phyloP scores from a whole-genome alignment of 2,888 invertebrate genomes.

The Protula sp. region DNA sequence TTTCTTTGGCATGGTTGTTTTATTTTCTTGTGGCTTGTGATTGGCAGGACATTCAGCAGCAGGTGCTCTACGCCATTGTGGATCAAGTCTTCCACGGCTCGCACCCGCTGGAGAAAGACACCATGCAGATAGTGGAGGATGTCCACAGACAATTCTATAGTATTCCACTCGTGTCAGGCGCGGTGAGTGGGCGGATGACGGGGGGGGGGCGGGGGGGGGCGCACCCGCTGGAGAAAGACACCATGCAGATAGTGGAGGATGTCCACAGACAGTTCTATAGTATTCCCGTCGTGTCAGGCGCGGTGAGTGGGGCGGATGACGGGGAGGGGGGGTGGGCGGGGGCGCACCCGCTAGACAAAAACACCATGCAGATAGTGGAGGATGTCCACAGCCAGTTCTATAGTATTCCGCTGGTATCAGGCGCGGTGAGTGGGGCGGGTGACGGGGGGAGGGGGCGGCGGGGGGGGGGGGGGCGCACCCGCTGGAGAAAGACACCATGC shows the following conservation, averaged over 20 bases:
- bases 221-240: conserved; percentile 56
- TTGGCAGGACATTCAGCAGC: conserved; percentile 43
- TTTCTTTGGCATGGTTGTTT: no score
- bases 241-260: conserved; percentile 70
- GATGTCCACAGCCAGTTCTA: conserved; percentile 78
- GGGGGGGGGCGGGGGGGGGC: no score
- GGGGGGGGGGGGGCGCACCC: conserved; percentile 63
- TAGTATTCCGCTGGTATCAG: conserved; percentile 76
- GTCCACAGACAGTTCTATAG: conserved; percentile 80
- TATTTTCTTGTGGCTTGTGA: no score
- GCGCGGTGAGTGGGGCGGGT: conserved; percentile 79
- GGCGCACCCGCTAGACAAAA: conserved; percentile 52
- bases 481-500: conserved; percentile 60
- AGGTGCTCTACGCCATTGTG: conserved; percentile 79
- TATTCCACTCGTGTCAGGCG: conserved; percentile 78
- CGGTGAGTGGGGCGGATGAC: conserved; percentile 63
- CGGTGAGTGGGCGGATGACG: conserved; percentile 58
- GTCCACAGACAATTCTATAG: conserved; percentile 80
- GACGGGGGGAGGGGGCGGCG: conserved; percentile 41
- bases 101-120: conserved; percentile 56
- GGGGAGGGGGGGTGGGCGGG: conserved; percentile 55
- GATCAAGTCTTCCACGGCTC: conserved; percentile 83
- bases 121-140: conserved; percentile 70
- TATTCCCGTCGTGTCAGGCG: conserved; percentile 79
- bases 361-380: conserved; percentile 70